Evolutionary conservation across 2,113 vertebrate genomes (phyloP), one percentile per base, ranked within the genome.

Genomic region (Lepus timidus): DNA sequence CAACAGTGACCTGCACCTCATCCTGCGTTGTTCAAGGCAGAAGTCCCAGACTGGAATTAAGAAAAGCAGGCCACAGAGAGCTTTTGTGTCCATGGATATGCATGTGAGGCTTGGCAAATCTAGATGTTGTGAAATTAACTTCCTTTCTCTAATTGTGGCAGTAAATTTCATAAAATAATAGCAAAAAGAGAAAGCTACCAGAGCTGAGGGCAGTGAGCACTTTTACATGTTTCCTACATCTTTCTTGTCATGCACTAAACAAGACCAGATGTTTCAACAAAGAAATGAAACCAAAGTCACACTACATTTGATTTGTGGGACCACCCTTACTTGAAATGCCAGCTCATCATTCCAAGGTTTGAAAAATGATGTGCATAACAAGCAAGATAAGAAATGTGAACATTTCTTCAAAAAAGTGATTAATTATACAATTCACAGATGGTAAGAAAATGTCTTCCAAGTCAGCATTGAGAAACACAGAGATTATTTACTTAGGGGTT

Each of bases 31-130:
- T 74, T 0, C 25, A 96, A 93, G 89, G 89, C 80, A 86, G 78
- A 86, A 92, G 93, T 95, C 94, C 92, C 80, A 95, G 85, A 91
- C 68, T 1, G 9, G 94, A 97, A 93, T 93, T 94, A 95, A 80
- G 92, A 97, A 96, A 96, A 97, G 93, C 95, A 95, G 96, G 88
- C 87, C 94, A 93, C 76, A 89, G 83, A 89, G 83, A 94, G 55
- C 33, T 88, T 93, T 90, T 2, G 0, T 96, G 95, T 81, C 92
- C 96, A 84, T 79, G 76, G 95, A 91, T 91, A 95, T 86, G 92
- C 95, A 96, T 96, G 93, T 93, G 93, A 97, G 93, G 97, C 95
- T 97, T 92, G 91, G 97, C 75, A 94, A 98, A 97, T 93, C 70
- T 82, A 93, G 73, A 91, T 90, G 70, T 92, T 94, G 67, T 93